Evolutionary conservation across 2,113 vertebrate species (phyloP), one percentile per base, ranked within the genome.

Genomic region (Sciurus niger): DNA sequence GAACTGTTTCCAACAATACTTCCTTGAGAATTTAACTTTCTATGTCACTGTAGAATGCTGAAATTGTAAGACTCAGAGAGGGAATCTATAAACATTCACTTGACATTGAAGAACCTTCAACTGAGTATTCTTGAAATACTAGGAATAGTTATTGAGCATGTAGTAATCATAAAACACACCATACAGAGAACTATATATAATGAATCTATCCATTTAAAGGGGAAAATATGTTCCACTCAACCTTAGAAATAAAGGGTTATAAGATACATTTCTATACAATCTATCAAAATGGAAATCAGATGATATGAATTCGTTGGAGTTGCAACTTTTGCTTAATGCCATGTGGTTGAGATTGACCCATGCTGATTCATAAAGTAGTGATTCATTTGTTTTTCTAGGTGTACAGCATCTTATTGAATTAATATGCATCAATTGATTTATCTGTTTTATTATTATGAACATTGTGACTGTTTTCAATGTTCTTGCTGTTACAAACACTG

Each of bases 41-140:
- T 85, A 55, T 93, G 86, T 25, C 16, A 55, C 0, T 68, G 37
- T 43, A 40, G n/a, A 46, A 83, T 58, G 34, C 28, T 74, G 93
- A 24, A 40, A 95, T 95, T 89, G 93, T 43, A 92, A 96, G 40
- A 89, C 14, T 37, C 13, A 88, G 24, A 90, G 70, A 84, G 10
- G 11, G 46, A 67, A 34, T 79, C 37, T 55, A 43, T 22, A 95
- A 95, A 72, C 63, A 70, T 22, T 63, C 67, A 86, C 30, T 34
- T 87, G 86, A 88, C 8, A 34, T 2, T 70, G 4, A 94, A 72
- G 22, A 90, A 84, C 12, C 6, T 84, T 89, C 60, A 84, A 76
- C 4, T 83, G n/a, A 76, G 8, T 63, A 48, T 79, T 92, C 48
- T 24, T 70, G 94, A 89, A 90, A 95, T 8, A 6, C 13, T 37